phyloP scores from a whole-genome alignment of 1,140 invertebrate genomes.

The Drosophila leontia region DNA sequence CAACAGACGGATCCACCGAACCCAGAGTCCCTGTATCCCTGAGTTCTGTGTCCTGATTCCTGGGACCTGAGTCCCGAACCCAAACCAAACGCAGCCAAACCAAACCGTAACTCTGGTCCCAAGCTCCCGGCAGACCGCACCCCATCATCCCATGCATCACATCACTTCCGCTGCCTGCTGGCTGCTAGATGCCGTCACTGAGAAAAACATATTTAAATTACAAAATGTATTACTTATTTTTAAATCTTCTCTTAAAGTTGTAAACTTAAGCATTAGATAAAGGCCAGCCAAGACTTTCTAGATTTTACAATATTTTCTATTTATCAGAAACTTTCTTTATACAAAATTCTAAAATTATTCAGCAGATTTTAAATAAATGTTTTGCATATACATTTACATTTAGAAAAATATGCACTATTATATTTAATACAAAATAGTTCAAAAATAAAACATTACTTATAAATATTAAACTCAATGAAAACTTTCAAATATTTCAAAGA shows the following conservation, averaged over 20 bases:
- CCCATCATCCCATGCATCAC: constrained; percentile 80
- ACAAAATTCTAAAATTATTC: neutral
- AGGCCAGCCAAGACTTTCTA: neutral
- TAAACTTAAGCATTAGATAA: too few species aligned
- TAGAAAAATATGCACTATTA: too few species aligned
- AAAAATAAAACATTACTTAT: neutral
- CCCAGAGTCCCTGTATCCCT: constrained; percentile 12
- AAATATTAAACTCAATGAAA: neutral
- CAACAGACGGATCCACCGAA: constrained; percentile 22
- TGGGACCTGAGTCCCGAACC: neutral
- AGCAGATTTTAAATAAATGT: neutral
- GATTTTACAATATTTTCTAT: neutral
- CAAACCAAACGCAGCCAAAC: constrained; percentile 29
- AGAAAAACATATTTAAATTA: neutral
- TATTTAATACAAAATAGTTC: neutral
- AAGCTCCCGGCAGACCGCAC: constrained; percentile 42
- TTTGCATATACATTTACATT: neutral
- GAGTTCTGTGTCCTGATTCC: neutral
- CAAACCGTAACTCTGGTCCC: constrained; percentile 39
- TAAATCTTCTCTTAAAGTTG: neutral
- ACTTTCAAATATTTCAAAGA: neutral
- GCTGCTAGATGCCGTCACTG: constrained; percentile 41
- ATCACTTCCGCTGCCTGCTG: constrained; percentile 78
- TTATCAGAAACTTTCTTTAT: neutral
- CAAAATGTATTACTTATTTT: neutral